Conservation (phyloP, 2,113 vertebrate genomes). For the Apodemus sylvaticus region DNA sequence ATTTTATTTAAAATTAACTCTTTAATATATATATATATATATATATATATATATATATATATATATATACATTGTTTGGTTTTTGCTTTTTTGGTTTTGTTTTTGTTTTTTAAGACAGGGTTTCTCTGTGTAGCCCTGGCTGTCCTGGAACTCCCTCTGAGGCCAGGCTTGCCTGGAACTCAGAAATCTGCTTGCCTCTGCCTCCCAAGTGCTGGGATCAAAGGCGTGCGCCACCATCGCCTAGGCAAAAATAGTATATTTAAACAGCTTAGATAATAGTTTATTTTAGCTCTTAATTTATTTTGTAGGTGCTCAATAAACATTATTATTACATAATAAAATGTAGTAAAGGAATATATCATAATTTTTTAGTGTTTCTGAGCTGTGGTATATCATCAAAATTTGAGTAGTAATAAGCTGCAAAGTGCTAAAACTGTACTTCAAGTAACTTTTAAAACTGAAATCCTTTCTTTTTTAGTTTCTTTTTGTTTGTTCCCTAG, state of each 20-base stretch:
- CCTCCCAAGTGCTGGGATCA: no score
- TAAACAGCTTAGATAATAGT: neutral
- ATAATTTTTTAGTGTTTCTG: neutral
- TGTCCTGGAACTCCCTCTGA: no score
- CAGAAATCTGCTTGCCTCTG: no score
- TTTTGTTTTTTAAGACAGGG: no score
- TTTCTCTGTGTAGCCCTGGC: no score
- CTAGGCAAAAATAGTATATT: neutral
- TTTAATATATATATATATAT: no score
- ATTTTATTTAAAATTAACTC: slow-evolving; percentile 24
- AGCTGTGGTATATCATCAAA: neutral
- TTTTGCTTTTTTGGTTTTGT: no score
- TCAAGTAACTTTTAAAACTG: neutral
- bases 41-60: no score
- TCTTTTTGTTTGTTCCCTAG: slow-evolving; percentile 2
- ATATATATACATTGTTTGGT: no score
- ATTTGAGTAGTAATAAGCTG: neutral
- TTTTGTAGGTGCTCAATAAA: neutral
- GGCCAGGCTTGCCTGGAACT: no score
- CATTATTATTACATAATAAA: neutral
- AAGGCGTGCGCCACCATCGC: no score
- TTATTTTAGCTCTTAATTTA: neutral
- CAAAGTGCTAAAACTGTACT: neutral
- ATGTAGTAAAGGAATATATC: neutral
- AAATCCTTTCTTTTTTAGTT: neutral